Evolutionary conservation across 2,113 vertebrate species (phyloP).

Genomic region (Apus apus): DNA sequence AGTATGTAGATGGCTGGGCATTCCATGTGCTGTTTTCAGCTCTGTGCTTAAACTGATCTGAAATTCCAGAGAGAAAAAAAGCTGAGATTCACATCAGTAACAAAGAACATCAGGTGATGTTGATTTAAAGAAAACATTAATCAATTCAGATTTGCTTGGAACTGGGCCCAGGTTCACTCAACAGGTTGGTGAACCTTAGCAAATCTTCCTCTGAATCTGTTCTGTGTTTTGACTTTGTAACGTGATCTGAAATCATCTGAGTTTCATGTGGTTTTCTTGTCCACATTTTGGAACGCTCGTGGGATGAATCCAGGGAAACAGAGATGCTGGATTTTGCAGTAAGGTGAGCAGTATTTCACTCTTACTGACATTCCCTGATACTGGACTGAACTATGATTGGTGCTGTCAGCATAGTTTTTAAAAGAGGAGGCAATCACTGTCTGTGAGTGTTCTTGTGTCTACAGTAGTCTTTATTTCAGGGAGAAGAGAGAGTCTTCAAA

Average conservation of each 20-base stretch:
- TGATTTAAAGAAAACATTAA: conserved; percentile 65
- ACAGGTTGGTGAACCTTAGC: conserved; percentile 61
- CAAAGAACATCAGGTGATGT: conserved; percentile 50
- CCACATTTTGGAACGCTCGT: neutral
- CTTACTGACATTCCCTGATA: neutral
- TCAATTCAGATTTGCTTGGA: conserved; percentile 63
- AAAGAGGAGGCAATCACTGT: neutral
- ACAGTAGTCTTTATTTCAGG: neutral
- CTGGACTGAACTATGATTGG: neutral
- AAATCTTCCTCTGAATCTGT: conserved; percentile 46
- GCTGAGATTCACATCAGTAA: conserved; percentile 50
- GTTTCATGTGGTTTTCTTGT: conserved; percentile 49
- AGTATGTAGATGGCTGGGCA: neutral
- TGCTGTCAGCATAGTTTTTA: neutral
- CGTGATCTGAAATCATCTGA: conserved; percentile 20
- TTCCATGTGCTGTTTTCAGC: neutral
- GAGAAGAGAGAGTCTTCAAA: neutral
- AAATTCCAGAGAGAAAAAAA: conserved; percentile 25
- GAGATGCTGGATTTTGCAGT: neutral
- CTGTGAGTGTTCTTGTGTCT: neutral
- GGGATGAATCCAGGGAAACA: neutral
- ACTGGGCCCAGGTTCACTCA: conserved; percentile 34
- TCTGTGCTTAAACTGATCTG: neutral
- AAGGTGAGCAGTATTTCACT: neutral
- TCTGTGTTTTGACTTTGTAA: conserved; percentile 58